Evolutionary conservation across 2,888 invertebrate genomes (phyloP), one percentile per base, ranked within the genome.

Genomic region (Macroteleia sp.): DNA sequence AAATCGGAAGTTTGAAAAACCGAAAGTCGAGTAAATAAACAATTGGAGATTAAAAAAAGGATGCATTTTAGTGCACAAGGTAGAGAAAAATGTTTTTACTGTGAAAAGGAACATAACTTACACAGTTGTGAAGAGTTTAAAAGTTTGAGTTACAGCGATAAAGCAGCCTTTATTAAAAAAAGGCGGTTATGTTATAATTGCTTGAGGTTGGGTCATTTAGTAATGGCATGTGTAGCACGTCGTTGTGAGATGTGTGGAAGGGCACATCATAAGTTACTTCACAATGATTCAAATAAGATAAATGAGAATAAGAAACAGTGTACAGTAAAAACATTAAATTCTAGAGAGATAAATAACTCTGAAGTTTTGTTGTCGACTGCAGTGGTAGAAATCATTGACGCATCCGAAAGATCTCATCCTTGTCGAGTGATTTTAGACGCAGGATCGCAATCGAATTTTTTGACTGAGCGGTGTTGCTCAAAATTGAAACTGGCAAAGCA

Each of bases 291-390:
- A 16, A 14, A 36, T 16, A 36, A 9, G 10, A 10, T 30, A 30
- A 10, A 22, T 36, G 12, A 0, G 17, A 25, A 39, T 25, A 5
- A 39, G n/a, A 39, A 25, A 6, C 20, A 36, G 12, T 12, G 3
- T 6, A 25, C 39, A 54, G 39, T 54, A 54, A 39, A 41, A n/a
- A 14, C 30, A 28, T 62, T 50, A 0, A 61, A 16, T 30, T 28
- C 62, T 14, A 10, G 46, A 17, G 36, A 48, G 22, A 17, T 25
- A 5, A 54, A 12, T 12, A 22, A 42, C 16, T 64, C 54, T 2
- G 57, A 69, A 32, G 50, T 69, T 20, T 17, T 69, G n/a, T 66
- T 73, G 16, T 17, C 64, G 2, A 73, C 73, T 0, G 73, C 73
- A 2, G 2, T 41, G 1, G 4, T 73, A 2, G 34, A 64, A 3